These are phyloP conservation scores for Parauchenoglanis ngamensis DNA, from an alignment of 2,797 vertebrate species.

Conservation along the genomic window DNA sequence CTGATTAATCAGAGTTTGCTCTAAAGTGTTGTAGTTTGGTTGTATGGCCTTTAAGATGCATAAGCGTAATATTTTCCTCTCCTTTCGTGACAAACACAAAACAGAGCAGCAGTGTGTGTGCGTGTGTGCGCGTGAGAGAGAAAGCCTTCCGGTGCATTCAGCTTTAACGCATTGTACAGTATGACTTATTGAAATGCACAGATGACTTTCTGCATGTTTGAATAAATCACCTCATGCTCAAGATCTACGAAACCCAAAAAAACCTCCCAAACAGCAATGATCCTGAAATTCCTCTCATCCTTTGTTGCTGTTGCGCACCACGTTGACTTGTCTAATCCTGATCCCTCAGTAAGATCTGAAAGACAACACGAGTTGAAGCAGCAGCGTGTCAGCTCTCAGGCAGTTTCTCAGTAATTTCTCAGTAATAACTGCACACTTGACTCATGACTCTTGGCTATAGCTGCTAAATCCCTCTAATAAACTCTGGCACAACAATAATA, in stretches of 20 bases:
- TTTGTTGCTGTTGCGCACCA: background rate
- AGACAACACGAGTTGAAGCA: background rate
- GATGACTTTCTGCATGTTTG: background rate
- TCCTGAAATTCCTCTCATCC: background rate
- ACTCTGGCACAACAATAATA: background rate
- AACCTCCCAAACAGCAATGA: background rate
- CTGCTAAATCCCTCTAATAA: background rate
- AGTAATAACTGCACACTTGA: background rate
- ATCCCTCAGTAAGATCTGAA: background rate
- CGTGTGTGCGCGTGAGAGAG: background rate
- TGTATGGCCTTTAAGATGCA: background rate
- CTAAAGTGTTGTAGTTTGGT: background rate
- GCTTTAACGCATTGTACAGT: background rate
- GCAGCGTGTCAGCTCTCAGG: background rate
- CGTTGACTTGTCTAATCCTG: background rate
- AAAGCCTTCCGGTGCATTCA: background rate
- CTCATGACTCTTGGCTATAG: background rate
- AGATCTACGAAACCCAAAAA: background rate
- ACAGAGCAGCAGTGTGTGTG: background rate
- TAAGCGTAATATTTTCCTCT: background rate
- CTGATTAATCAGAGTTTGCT: background rate
- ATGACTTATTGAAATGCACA: background rate
- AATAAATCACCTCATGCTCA: background rate
- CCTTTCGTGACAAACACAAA: background rate
- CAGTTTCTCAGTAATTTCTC: background rate